These are phyloP conservation scores for Lates calcarifer DNA, from an alignment of 2,113 vertebrate genomes.

Conservation along the genomic window DNA sequence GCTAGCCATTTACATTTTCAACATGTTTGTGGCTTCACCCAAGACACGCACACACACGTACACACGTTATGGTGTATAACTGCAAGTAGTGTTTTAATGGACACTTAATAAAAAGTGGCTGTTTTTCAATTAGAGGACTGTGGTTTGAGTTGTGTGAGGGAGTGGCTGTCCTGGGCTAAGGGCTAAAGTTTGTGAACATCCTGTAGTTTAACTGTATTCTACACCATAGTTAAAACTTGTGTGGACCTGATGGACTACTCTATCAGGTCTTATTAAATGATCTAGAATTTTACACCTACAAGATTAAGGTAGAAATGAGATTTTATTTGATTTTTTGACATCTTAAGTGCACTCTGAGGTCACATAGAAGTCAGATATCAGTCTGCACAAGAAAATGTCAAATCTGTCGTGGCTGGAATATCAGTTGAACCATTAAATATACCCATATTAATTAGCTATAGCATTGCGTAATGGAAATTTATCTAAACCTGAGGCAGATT, in stretches of 20 bases:
- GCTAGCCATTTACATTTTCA: constrained; percentile 64
- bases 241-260: no score
- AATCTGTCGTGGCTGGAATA: neutral
- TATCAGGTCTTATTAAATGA: no score
- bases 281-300: no score
- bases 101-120: constrained; percentile 59
- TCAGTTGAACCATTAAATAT: no score
- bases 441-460: no score
- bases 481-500: neutral
- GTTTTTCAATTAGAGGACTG: constrained; percentile 54
- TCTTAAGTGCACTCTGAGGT: no score
- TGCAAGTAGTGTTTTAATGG: constrained; percentile 58
- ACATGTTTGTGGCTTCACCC: constrained; percentile 61
- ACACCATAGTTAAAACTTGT: neutral
- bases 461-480: neutral
- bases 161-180: constrained; percentile 17
- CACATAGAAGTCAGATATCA: no score
- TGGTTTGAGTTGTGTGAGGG: constrained; percentile 39
- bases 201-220: neutral
- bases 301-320: no score
- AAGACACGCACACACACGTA: neutral
- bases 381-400: neutral
- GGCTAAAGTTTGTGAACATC: constrained; percentile 1
- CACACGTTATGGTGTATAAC: constrained; percentile 31
- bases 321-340: no score